Conservation (phyloP, 2,888 invertebrate species). For the Phasia obesa region DNA sequence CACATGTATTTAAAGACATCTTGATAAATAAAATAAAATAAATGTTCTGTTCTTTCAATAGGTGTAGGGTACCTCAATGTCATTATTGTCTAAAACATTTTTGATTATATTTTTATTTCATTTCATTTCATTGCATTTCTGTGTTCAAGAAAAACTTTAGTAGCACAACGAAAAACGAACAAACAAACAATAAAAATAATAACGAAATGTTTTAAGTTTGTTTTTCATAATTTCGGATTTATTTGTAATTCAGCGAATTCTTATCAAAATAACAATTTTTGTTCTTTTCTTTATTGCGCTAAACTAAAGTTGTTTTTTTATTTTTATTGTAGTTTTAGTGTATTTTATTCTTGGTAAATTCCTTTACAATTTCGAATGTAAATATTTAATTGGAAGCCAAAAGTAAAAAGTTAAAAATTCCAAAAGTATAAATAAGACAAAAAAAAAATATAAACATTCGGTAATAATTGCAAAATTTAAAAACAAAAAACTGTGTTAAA, state of each 20-base stretch:
- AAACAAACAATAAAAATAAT: constrained; percentile 30
- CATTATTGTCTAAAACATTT: not conserved
- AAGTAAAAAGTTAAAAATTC: not conserved
- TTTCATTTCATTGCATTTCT: constrained; percentile 20
- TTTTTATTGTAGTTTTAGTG: constrained; percentile 8
- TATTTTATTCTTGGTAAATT: constrained; percentile 2
- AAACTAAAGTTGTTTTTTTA: constrained; percentile 45
- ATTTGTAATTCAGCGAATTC: constrained; percentile 72
- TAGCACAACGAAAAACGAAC: constrained; percentile 4
- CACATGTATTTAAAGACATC: no score
- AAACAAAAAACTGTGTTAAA: no score
- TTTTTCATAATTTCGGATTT: constrained; percentile 72
- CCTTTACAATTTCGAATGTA: constrained; percentile 33
- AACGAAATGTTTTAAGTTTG: constrained; percentile 56
- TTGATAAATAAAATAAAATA: no score
- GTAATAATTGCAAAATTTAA: not conserved
- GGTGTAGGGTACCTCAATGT: not conserved
- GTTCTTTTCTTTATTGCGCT: constrained; percentile 54
- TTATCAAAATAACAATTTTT: constrained; percentile 67
- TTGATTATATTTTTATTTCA: constrained; percentile 10
- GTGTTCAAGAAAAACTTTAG: constrained; percentile 29
- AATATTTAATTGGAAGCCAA: constrained; percentile 44
- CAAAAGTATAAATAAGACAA: not conserved
- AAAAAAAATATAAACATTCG: not conserved
- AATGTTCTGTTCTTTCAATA: not conserved